Conservation (phyloP, 2,113 vertebrate genomes). For the Naja naja region DNA sequence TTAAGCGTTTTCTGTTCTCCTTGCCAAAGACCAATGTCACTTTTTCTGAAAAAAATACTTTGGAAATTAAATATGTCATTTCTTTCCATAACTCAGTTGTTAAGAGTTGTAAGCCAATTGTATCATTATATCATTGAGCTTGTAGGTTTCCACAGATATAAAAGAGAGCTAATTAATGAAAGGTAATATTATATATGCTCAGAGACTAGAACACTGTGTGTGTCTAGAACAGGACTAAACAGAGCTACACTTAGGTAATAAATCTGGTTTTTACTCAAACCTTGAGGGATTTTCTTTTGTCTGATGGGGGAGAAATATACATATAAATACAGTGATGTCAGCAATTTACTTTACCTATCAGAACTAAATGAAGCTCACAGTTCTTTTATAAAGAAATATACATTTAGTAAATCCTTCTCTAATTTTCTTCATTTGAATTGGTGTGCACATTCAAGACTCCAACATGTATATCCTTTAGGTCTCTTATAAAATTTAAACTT, state of each 20-base stretch:
- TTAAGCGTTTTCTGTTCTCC: not conserved
- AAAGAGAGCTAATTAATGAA: not conserved
- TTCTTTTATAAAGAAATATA: not conserved
- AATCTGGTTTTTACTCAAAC: not conserved
- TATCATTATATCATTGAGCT: not conserved
- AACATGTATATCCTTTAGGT: not conserved
- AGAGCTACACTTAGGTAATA: not conserved
- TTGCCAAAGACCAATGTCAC: not conserved
- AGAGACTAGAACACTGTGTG: not conserved
- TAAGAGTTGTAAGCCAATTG: not conserved
- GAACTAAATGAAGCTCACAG: not conserved
- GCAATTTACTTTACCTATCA: not conserved
- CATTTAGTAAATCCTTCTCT: not conserved
- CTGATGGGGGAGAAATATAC: not conserved
- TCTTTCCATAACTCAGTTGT: not conserved
- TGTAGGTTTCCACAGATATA: not conserved
- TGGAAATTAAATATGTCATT: not conserved
- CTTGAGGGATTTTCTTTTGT: not conserved
- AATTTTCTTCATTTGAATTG: not conserved
- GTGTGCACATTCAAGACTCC: not conserved
- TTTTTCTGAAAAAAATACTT: not conserved
- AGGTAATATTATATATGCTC: not conserved
- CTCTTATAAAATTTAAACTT: not conserved
- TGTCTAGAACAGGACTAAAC: not conserved
- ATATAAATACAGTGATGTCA: not conserved